phyloP scores from a whole-genome alignment of 2,888 invertebrate genomes.

The Kryphioiulus occultus region DNA sequence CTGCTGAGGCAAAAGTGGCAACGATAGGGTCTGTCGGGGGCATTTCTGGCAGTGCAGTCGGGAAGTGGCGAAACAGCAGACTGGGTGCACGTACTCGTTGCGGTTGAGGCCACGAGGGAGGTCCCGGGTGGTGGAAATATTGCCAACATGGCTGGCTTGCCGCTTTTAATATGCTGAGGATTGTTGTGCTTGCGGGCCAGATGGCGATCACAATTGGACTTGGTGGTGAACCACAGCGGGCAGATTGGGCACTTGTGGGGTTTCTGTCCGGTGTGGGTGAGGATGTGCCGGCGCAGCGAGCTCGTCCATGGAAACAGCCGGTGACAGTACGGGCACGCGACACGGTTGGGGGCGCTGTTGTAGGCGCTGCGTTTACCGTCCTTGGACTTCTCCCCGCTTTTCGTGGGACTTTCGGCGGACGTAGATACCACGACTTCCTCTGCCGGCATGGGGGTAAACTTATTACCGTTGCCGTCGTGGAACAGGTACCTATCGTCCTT shows the following conservation, averaged over 20 bases:
- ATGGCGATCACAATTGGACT: constrained; percentile 96
- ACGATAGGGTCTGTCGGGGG: constrained; percentile 79
- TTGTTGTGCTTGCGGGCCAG: constrained; percentile 83
- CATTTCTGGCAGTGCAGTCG: constrained; percentile 66
- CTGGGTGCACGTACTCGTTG: not conserved
- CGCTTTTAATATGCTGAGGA: constrained; percentile 50
- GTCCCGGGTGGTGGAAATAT: not conserved
- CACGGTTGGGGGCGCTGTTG: constrained; percentile 91
- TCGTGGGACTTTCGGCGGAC: not conserved
- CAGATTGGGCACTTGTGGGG: constrained; percentile 95
- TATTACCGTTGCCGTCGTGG: not conserved
- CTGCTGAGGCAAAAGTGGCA: constrained; percentile 83
- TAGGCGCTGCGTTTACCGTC: constrained; percentile 75
- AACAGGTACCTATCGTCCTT: constrained; percentile 29
- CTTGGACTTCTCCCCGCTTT: constrained; percentile 58
- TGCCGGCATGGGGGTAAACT: not conserved
- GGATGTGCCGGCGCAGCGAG: constrained; percentile 89
- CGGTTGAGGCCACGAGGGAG: not conserved
- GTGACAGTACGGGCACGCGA: constrained; percentile 91
- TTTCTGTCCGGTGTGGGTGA: constrained; percentile 95
- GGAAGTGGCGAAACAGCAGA: not conserved
- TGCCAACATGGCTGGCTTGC: constrained; percentile 7
- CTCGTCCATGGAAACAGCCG: constrained; percentile 97
- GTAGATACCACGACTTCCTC: not conserved
- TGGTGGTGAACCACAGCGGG: constrained; percentile 92